These are phyloP conservation scores for Leptodactylus fallax DNA, from an alignment of 2,797 vertebrate genomes.

Conservation along the genomic window DNA sequence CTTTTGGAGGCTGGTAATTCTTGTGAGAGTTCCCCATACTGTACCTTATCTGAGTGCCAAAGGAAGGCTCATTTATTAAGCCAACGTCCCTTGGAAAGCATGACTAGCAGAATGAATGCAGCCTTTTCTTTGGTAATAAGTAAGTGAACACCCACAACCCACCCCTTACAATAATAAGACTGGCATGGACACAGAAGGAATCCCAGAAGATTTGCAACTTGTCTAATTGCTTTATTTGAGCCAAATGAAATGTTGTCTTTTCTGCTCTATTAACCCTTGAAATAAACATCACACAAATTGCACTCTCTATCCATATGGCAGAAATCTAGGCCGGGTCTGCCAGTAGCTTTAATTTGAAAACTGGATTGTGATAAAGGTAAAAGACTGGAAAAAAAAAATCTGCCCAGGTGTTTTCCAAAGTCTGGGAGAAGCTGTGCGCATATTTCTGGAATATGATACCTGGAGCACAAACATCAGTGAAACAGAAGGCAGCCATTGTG, in stretches of 20 bases:
- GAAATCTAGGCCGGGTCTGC: conserved; percentile 34
- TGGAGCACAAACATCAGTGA: conserved; percentile 32
- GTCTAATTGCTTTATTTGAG: conserved; percentile 64
- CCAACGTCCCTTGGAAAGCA: conserved; percentile 56
- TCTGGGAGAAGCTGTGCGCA: conserved; percentile 12
- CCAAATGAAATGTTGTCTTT: conserved; percentile 63
- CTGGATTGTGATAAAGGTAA: conserved; percentile 56
- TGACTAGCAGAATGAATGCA: conserved; percentile 58
- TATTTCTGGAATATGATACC: conserved; percentile 47
- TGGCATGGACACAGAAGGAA: conserved; percentile 52
- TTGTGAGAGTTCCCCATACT: conserved; percentile 41
- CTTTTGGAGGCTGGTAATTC: conserved; percentile 48
- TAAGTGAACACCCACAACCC: conserved; percentile 47
- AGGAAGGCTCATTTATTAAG: conserved; percentile 59
- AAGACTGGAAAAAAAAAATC: conserved; percentile 5
- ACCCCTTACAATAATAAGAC: conserved; percentile 62
- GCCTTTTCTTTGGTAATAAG: conserved; percentile 63
- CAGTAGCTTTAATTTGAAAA: conserved; percentile 56
- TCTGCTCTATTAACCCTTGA: conserved; percentile 62
- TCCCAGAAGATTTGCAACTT: conserved; percentile 62
- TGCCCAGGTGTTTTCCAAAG: conserved; percentile 58
- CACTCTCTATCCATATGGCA: conserved; percentile 49
- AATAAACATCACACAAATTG: conserved; percentile 57
- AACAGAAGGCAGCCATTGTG: conserved; percentile 49
- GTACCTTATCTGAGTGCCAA: conserved; percentile 46